Evolutionary conservation across 2,797 vertebrate genomes (phyloP).

Genomic region (Coccyzus lansbergi): DNA sequence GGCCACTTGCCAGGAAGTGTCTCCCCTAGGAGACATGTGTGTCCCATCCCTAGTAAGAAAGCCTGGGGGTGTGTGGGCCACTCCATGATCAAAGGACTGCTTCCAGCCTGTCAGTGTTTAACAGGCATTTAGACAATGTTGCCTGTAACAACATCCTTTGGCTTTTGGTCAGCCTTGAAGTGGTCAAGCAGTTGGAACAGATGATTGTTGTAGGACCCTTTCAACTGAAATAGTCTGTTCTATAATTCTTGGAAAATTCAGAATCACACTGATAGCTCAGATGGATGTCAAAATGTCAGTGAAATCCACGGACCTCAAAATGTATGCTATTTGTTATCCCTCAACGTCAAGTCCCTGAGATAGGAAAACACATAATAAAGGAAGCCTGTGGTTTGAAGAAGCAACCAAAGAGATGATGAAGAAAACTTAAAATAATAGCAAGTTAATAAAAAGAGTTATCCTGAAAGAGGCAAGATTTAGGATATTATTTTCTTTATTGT

Average conservation of each 20-base stretch:
- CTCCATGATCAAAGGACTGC: too few relatives aligned
- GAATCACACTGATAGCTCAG: background rate
- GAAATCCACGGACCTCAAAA: background rate
- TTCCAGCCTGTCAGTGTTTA: too few relatives aligned
- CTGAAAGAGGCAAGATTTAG: background rate
- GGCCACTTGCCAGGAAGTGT: too few relatives aligned
- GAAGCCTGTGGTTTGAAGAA: background rate
- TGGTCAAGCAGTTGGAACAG: background rate
- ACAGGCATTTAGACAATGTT: too few relatives aligned
- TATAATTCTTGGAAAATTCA: background rate
- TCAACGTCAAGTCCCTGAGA: background rate
- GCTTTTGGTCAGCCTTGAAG: too few relatives aligned
- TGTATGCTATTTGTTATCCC: background rate
- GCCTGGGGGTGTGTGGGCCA: too few relatives aligned
- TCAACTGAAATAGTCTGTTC: background rate
- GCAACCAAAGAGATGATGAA: background rate
- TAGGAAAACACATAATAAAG: background rate
- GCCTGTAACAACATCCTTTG: too few relatives aligned
- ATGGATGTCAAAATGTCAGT: background rate
- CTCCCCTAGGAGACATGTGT: too few relatives aligned
- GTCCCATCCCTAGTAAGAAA: too few relatives aligned
- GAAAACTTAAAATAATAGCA: background rate
- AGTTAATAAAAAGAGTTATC: background rate
- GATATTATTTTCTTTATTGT: background rate
- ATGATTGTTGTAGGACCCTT: background rate